phyloP scores from a whole-genome alignment of 2,113 vertebrate genomes.

The Ardeotis arabs region DNA sequence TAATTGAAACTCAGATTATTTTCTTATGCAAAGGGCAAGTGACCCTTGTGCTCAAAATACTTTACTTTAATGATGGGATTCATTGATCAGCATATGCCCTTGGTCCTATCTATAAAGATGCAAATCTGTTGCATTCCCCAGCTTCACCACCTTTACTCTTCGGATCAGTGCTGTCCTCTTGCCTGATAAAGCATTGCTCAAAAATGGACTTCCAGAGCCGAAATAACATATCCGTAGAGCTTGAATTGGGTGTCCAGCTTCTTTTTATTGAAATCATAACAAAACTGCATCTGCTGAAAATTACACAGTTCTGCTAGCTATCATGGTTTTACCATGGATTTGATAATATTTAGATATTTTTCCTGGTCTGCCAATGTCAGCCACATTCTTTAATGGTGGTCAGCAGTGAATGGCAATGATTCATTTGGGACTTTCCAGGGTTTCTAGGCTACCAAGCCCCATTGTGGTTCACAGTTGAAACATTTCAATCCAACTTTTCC shows the following conservation, averaged over 20 bases:
- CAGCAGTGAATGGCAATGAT: not conserved
- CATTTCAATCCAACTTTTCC: not conserved
- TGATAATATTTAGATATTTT: not conserved
- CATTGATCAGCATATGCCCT: not conserved
- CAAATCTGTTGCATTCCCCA: not conserved
- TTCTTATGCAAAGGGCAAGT: not conserved
- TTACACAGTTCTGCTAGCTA: not conserved
- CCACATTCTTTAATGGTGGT: not conserved
- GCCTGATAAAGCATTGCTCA: not conserved
- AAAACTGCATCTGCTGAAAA: not conserved
- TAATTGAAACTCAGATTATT: not conserved
- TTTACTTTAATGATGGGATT: not conserved
- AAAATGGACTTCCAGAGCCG: not conserved
- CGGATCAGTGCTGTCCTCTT: not conserved
- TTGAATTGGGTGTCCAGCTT: not conserved
- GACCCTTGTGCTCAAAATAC: not conserved
- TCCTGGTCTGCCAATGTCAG: not conserved
- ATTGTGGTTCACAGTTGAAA: not conserved
- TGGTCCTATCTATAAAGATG: not conserved
- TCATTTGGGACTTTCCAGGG: not conserved
- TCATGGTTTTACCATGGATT: not conserved
- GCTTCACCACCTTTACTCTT: not conserved
- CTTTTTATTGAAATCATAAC: not conserved
- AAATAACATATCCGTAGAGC: not conserved
- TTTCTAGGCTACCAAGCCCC: not conserved